Conservation (phyloP, 2,113 vertebrate species). For the Colinus virginianus region DNA sequence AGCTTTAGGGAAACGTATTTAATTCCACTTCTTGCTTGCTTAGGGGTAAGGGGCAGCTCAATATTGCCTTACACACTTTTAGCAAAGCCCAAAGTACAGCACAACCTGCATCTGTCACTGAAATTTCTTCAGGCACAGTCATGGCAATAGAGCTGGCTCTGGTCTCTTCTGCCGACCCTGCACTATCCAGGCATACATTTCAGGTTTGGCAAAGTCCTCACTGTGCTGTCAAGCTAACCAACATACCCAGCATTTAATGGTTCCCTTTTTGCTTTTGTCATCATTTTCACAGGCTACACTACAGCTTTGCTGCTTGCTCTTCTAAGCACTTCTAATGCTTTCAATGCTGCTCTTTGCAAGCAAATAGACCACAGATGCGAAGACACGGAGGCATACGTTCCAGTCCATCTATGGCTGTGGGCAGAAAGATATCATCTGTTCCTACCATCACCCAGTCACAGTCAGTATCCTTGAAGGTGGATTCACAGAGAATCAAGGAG, state of each 20-base stretch:
- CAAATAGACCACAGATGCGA: neutral
- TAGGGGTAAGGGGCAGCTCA: neutral
- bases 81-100: neutral
- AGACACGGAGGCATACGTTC: fast-evolving
- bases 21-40: neutral
- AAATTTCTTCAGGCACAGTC: neutral
- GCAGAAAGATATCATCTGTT: neutral
- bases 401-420: neutral
- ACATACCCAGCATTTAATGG: neutral
- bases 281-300: slow-evolving; percentile 31
- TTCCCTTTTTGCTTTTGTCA: slow-evolving; percentile 49
- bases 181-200: neutral
- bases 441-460: neutral
- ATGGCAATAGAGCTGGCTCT: fast-evolving
- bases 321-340: neutral
- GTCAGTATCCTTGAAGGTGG: neutral
- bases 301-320: neutral
- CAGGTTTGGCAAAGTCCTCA: neutral
- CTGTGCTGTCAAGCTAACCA: slow-evolving; percentile 28
- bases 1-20: neutral
- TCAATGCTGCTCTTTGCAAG: slow-evolving; percentile 16
- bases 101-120: neutral
- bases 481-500: neutral
- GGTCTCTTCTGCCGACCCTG: neutral
- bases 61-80: neutral